Evolutionary conservation across 2,888 invertebrate genomes (phyloP).

Genomic region (Netelia melanura): DNA sequence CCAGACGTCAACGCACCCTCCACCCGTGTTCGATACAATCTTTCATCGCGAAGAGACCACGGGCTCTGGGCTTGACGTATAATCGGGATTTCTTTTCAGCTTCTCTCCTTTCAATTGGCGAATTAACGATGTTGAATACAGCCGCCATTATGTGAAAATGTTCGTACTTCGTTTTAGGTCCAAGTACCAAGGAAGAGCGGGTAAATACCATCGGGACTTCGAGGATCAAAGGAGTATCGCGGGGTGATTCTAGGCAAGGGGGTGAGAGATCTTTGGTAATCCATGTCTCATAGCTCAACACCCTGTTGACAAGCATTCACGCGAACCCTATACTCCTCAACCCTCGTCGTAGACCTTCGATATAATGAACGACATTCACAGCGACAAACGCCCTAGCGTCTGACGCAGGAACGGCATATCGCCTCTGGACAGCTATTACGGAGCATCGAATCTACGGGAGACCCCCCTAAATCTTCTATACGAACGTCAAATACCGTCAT

Average conservation of each 20-base stretch:
- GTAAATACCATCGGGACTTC: conserved; percentile 59
- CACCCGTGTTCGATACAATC: conserved; percentile 14
- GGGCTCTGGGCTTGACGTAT: not conserved
- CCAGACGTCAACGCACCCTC: conserved; percentile 6
- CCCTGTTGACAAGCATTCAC: conserved; percentile 81
- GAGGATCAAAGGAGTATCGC: conserved; percentile 51
- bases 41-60: not conserved
- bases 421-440: conserved; percentile 59
- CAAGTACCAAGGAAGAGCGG: conserved; percentile 55
- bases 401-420: conserved; percentile 48
- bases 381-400: conserved; percentile 72
- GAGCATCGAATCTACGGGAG: conserved; percentile 49
- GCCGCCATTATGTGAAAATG: not conserved
- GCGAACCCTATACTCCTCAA: conserved; percentile 59
- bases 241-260: conserved; percentile 66
- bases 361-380: conserved; percentile 78
- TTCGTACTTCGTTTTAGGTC: not conserved
- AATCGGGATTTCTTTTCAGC: not conserved
- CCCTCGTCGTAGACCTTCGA: conserved; percentile 76
- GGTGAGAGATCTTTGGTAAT: conserved; percentile 74
- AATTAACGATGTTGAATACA: not conserved
- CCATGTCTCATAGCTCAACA: conserved; percentile 81
- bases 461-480: conserved; percentile 32
- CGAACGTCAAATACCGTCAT: conserved; percentile 24
- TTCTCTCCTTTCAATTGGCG: not conserved